Evolutionary conservation across 2,888 invertebrate species (phyloP).

Genomic region (Drosophila greeni): DNA sequence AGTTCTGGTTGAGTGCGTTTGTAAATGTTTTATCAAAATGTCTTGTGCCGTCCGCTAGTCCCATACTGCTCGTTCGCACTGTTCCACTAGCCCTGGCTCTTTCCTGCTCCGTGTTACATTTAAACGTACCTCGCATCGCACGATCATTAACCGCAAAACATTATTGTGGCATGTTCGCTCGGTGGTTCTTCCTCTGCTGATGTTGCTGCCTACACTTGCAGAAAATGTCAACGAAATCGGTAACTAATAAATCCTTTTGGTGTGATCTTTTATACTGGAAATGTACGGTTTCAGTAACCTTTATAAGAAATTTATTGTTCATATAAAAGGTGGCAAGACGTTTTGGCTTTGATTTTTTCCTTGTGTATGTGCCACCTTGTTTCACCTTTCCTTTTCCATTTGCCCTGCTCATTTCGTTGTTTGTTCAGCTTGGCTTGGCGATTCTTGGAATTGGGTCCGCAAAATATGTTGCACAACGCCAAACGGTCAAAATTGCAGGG

Average conservation of each 20-base stretch:
- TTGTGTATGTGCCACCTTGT: conserved; percentile 22
- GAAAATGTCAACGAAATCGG: conserved; percentile 6
- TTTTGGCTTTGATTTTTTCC: neutral
- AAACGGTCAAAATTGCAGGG: conserved; percentile 39
- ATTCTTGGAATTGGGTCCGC: conserved; percentile 36
- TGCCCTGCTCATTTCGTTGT: conserved; percentile 36
- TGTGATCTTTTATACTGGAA: neutral
- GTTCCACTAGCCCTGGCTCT: conserved; percentile 2
- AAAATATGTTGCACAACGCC: conserved; percentile 35
- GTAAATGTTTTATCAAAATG: conserved; percentile 72
- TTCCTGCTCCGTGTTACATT: conserved; percentile 67
- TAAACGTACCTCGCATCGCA: conserved; percentile 59
- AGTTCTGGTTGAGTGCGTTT: conserved; percentile 71
- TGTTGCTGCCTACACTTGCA: conserved; percentile 10
- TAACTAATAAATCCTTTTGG: neutral
- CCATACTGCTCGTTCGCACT: neutral
- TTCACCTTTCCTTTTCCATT: conserved; percentile 37
- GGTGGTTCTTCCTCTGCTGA: conserved; percentile 21
- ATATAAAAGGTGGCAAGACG: neutral
- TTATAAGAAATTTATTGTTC: neutral
- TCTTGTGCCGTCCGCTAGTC: conserved; percentile 65
- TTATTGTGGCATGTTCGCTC: conserved; percentile 59
- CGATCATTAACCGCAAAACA: conserved; percentile 77
- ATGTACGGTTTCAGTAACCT: neutral
- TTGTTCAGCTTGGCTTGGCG: conserved; percentile 27